Evolutionary conservation across 2,888 invertebrate species (phyloP).

Genomic region (Chorisops tibialis): DNA sequence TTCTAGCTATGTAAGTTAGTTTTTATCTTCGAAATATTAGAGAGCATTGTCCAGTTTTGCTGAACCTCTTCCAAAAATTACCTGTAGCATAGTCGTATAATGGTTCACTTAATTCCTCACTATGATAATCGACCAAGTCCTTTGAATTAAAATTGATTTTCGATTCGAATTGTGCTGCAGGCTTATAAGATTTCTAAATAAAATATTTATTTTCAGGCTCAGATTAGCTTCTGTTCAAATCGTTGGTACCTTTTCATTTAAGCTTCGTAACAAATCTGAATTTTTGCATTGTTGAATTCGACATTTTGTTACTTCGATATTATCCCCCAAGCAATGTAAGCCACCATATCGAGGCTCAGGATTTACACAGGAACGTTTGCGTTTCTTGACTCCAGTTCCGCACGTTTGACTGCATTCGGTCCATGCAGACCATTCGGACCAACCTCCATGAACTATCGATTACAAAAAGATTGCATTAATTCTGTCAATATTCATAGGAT

Average conservation of each 20-base stretch:
- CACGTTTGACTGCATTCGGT: slow-evolving; percentile 47
- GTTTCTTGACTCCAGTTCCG: slow-evolving; percentile 42
- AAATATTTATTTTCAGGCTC: no score
- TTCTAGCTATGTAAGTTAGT: no score
- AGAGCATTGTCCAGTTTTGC: no score
- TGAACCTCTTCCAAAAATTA: no score
- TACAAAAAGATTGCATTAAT: not conserved
- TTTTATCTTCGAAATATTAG: no score
- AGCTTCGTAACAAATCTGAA: slow-evolving; percentile 1
- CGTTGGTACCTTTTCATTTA: slow-evolving; percentile 9
- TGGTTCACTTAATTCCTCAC: not conserved
- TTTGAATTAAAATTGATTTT: not conserved
- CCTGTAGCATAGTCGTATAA: slow-evolving; percentile 26
- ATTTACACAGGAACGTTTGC: slow-evolving; percentile 43
- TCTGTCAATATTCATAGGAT: slow-evolving; percentile 34
- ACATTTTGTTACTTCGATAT: slow-evolving; percentile 36
- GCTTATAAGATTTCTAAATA: slow-evolving; percentile 10
- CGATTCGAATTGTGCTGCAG: not conserved
- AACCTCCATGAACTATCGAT: slow-evolving; percentile 35
- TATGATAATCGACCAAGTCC: not conserved
- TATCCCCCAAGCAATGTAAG: slow-evolving; percentile 43
- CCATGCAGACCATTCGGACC: slow-evolving; percentile 49
- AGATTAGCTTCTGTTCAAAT: no score
- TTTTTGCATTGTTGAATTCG: slow-evolving; percentile 22
- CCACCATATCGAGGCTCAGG: slow-evolving; percentile 50